phyloP scores from a whole-genome alignment of 2,888 invertebrate species.

The Byasa hedistus region DNA sequence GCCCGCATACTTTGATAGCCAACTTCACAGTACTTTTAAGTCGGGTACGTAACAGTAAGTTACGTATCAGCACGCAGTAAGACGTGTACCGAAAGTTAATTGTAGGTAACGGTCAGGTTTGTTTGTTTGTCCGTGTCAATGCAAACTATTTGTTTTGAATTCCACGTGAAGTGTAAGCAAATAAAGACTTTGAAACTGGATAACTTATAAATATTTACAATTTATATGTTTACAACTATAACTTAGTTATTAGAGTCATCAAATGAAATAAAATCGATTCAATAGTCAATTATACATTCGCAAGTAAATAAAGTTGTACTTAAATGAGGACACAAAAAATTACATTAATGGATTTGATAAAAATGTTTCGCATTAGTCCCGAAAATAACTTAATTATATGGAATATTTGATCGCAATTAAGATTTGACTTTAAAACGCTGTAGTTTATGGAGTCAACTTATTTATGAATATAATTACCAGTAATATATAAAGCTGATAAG shows the following conservation, averaged over 20 bases:
- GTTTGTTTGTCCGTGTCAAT: constrained; percentile 10
- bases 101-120: constrained; percentile 35
- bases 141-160: constrained; percentile 23
- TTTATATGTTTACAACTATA: background rate
- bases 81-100: constrained; percentile 36
- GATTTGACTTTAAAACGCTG: background rate
- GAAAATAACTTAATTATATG: constrained; percentile 21
- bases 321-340: background rate
- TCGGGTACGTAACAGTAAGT: constrained; percentile 23
- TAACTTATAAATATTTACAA: background rate
- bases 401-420: constrained; percentile 5
- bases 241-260: too few species aligned
- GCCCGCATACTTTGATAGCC: background rate
- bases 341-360: background rate
- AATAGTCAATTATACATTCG: background rate
- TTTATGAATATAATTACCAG: background rate
- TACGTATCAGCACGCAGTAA: constrained; percentile 28
- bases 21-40: background rate
- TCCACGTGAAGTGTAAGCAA: background rate
- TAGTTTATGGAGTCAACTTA: background rate
- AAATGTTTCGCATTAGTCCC: background rate
- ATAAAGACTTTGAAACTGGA: background rate
- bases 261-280: background rate
- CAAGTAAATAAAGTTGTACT: background rate
- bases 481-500: too few species aligned